phyloP scores from a whole-genome alignment of 2,797 vertebrate species.

The Phalanger gymnotis region DNA sequence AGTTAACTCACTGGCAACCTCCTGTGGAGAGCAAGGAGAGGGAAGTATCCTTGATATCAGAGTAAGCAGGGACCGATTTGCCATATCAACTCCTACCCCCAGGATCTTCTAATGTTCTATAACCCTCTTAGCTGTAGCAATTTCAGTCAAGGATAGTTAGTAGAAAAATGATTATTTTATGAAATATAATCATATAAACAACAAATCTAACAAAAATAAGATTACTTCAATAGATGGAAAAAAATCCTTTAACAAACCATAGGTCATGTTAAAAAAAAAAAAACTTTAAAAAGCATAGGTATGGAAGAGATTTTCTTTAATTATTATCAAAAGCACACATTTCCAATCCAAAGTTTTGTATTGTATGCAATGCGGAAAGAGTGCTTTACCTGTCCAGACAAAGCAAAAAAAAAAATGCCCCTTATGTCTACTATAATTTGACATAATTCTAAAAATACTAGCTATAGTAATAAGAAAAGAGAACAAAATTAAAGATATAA shows the following conservation, averaged over 20 bases:
- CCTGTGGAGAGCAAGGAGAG: not conserved
- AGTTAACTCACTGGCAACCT: not conserved
- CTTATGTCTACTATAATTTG: not conserved
- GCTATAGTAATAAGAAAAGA: not conserved
- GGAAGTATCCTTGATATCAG: not conserved
- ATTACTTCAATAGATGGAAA: not conserved
- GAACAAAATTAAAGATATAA: not conserved
- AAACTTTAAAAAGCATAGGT: not conserved
- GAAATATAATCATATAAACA: not conserved
- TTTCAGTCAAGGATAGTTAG: not conserved
- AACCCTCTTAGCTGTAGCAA: not conserved
- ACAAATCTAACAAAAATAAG: not conserved
- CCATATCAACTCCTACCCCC: not conserved
- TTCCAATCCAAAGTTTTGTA: not conserved
- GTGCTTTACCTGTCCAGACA: not conserved
- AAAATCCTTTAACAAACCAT: not conserved
- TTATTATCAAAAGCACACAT: not conserved
- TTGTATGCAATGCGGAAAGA: not conserved
- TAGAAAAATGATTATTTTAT: not conserved
- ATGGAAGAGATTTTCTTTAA: not conserved
- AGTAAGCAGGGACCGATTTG: not conserved
- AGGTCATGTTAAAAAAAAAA: not conserved
- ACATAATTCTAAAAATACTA: not conserved
- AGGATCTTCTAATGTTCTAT: not conserved
- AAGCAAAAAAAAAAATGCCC: not conserved